Evolutionary conservation across 2,797 vertebrate genomes (phyloP).

Genomic region (Myripristis jacobus): DNA sequence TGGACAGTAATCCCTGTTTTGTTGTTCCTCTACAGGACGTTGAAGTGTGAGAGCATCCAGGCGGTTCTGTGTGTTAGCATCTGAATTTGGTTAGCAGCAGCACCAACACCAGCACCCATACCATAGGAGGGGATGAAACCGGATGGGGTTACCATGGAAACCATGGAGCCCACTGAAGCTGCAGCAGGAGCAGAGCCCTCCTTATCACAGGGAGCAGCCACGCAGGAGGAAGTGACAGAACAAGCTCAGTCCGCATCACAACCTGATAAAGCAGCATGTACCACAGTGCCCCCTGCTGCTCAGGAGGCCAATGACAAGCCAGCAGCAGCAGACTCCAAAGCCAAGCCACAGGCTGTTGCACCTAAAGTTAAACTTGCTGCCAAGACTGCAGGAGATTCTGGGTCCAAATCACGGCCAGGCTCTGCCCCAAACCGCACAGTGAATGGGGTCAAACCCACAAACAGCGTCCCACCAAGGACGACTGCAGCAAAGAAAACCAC

Average conservation of each 20-base stretch:
- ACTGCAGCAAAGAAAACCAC: constrained; percentile 55
- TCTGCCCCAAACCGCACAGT: constrained; percentile 44
- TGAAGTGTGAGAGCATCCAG: constrained; percentile 20
- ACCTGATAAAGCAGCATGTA: constrained; percentile 49
- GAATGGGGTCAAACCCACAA: constrained; percentile 62
- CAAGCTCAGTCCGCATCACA: constrained; percentile 26
- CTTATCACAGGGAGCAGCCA: constrained; percentile 25
- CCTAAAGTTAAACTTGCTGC: constrained; percentile 34
- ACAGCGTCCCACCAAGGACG: constrained; percentile 42
- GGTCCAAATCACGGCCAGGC: constrained; percentile 52
- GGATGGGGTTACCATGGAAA: constrained; percentile 83
- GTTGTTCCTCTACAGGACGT: constrained; percentile 53
- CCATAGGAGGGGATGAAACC: constrained; percentile 81
- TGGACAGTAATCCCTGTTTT: constrained; percentile 3
- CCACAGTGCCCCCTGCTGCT: constrained; percentile 26
- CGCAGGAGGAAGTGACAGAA: constrained; percentile 45
- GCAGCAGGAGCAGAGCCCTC: constrained; percentile 65
- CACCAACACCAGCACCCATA: constrained; percentile 10
- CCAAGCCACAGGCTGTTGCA: constrained; percentile 64
- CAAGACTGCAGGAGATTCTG: constrained; percentile 52
- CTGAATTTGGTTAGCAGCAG: constrained; percentile 34
- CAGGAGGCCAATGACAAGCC: constrained; percentile 63
- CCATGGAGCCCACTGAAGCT: constrained; percentile 75
- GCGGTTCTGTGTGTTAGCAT: constrained; percentile 19
- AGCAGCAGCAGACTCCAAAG: constrained; percentile 53